These are phyloP conservation scores for Drosophila percnosoma DNA, from an alignment of 2,888 invertebrate genomes.

Conservation along the genomic window DNA sequence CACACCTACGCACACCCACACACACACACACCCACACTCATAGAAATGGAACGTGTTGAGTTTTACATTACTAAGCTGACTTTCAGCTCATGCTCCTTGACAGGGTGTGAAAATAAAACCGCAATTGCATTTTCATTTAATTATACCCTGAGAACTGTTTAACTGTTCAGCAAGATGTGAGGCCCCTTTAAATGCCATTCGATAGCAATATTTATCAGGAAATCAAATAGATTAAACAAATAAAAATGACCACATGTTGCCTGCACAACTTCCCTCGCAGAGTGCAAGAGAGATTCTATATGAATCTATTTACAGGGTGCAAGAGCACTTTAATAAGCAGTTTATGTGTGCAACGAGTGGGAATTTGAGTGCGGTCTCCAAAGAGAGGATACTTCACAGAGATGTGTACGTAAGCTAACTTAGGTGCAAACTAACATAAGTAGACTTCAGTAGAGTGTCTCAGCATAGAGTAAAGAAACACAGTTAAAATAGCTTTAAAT, in stretches of 20 bases:
- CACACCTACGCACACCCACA: constrained; percentile 6
- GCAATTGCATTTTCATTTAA: constrained; percentile 62
- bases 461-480: not conserved
- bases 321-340: not conserved
- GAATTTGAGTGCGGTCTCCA: not conserved
- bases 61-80: constrained; percentile 55
- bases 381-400: not conserved
- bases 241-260: not conserved
- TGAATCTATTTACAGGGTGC: not conserved
- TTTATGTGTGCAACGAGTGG: not conserved
- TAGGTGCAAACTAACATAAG: not conserved
- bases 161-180: not conserved
- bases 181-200: not conserved
- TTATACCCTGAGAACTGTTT: constrained; percentile 29
- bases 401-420: not conserved
- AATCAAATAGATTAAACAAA: not conserved
- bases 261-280: not conserved
- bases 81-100: constrained; percentile 37
- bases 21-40: not conserved
- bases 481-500: not conserved
- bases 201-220: not conserved
- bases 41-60: constrained; percentile 37
- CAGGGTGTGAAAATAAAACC: constrained; percentile 54
- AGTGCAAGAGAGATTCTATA: not conserved
- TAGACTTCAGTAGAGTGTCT: not conserved